Evolutionary conservation across 2,113 vertebrate genomes (phyloP).

Genomic region (Ctenodactylus gundi): DNA sequence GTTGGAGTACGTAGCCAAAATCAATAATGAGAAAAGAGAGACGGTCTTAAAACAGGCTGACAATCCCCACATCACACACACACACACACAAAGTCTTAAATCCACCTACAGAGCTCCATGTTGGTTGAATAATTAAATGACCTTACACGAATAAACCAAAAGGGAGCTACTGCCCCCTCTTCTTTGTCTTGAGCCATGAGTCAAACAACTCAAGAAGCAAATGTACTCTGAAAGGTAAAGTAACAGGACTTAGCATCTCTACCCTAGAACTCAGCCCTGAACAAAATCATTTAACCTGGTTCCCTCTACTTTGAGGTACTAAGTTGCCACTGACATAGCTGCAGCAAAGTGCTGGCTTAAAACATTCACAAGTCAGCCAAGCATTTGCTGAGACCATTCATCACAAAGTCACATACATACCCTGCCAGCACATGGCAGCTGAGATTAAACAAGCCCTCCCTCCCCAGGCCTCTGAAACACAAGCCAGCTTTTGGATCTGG

Average conservation of each 20-base stretch:
- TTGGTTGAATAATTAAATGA: neutral
- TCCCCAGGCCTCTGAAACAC: neutral
- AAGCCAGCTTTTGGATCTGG: neutral
- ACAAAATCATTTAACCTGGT: neutral
- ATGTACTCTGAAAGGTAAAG: neutral
- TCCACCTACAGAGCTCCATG: neutral
- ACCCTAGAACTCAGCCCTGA: neutral
- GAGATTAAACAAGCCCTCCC: neutral
- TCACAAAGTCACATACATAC: neutral
- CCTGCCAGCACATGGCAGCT: neutral
- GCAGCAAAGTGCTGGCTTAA: neutral
- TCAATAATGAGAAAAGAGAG: constrained; percentile 4
- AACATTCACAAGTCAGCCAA: neutral
- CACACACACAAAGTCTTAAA: neutral
- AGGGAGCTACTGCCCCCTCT: neutral
- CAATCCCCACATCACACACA: neutral
- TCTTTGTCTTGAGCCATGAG: neutral
- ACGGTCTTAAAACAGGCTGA: neutral
- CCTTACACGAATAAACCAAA: neutral
- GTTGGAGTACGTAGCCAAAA: neutral
- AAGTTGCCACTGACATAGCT: neutral
- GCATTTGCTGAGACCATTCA: neutral
- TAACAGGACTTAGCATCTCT: neutral
- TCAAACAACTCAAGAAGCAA: constrained; percentile 8
- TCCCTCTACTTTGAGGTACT: neutral